Base-by-base conservation (phyloP, 2,888 invertebrate species). In the Latrodectus hesperus region DNA sequence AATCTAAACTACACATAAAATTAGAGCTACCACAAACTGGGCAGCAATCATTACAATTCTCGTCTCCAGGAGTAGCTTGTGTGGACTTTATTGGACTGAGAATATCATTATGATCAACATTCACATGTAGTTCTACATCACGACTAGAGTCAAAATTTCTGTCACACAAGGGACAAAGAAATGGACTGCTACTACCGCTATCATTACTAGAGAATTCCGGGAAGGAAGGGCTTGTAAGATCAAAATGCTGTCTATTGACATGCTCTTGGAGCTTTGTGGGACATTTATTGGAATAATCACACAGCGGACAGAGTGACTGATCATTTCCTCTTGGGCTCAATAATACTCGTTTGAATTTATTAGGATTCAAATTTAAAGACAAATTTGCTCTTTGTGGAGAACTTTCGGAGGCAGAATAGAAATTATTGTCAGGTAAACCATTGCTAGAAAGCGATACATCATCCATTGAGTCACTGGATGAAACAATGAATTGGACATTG, bases 91-190 rank as follows among this genome's bases (percentile, higher is more conserved):
- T 93, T 93, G 95, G 96, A 92, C 96, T 96, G 83, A 96, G 93
- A 90, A 96, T 95, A 93, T 96, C 96, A 91, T 95, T 94, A 92
- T 97, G 96, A 91, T 96, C 96, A 84, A 96, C 95, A 93, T 96
- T 96, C 0, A 97, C 96, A 91, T 97, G 97, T 76, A 96, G 92
- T 92, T 96, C 96, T 77, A 97, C 94, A 91, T 96, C 96, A 3
- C 95, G 94, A 60, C 91, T 90, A 49, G 91, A 90, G 68, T 90
- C 90, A n/a, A 95, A 94, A 90, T 95, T 95, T 73, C 94, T 93
- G 91, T 96, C 94, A 92, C 97, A 97, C 71, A 97, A 94, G 0
- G 97, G 96, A 91, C 97, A 97, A 90, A 95, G 95, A 90, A 94
- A 95, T 12, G 93, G 92, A 89, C 89, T 89, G 55, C 51, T 51